Evolutionary conservation across 2,888 invertebrate genomes (phyloP).

Genomic region (Cybosia mesomella): DNA sequence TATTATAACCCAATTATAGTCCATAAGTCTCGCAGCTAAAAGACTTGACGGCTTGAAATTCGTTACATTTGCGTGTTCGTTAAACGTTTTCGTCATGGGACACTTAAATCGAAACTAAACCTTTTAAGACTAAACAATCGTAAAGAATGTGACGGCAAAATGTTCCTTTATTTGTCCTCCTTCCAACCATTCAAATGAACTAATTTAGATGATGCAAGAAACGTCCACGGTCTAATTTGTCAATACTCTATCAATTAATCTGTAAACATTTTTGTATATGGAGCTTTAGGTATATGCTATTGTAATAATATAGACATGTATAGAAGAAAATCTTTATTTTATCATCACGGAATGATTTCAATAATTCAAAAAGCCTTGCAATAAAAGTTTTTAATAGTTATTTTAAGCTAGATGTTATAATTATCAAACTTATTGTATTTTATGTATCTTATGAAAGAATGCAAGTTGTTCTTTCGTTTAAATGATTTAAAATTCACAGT

Average conservation of each 20-base stretch:
- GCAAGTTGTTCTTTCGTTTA: no score
- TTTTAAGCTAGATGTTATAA: no score
- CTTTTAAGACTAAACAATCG: neutral
- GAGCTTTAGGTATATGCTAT: no score
- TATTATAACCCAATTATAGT: neutral
- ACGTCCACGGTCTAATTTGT: neutral
- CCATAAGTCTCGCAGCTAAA: neutral
- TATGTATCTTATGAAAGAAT: no score
- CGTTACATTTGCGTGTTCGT: neutral
- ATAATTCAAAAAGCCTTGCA: no score
- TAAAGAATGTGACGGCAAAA: neutral
- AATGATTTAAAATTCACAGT: no score
- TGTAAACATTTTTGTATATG: neutral
- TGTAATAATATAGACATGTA: no score
- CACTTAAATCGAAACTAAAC: neutral
- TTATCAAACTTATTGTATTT: no score
- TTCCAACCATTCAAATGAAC: neutral
- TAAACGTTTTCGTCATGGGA: neutral
- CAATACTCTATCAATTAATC: neutral
- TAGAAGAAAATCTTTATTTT: no score
- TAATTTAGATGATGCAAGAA: neutral
- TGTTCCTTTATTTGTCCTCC: neutral
- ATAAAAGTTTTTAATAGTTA: no score
- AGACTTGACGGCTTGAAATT: neutral
- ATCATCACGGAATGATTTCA: no score